Percentiles rank a stretch among this genome's conserved stretches.
phyloP scores from a whole-genome alignment of 1,140 invertebrate genomes.

The Bombus superbus region DNA sequence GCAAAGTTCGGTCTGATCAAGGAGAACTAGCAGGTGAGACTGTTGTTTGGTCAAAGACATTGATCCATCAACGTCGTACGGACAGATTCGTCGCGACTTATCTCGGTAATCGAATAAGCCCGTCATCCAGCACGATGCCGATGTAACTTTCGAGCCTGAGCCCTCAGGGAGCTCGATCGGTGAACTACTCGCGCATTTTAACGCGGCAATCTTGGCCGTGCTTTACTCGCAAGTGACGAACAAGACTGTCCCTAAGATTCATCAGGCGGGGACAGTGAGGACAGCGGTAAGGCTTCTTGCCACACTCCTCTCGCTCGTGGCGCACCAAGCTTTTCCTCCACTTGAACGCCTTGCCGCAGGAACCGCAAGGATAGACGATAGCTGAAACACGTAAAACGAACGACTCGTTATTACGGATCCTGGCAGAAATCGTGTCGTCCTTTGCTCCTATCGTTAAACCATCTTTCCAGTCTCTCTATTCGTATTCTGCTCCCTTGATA shows the following conservation, averaged over 20 bases:
- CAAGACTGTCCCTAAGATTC: conserved; percentile 18
- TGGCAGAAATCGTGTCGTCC: not conserved
- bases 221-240: conserved; percentile 42
- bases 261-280: conserved; percentile 9
- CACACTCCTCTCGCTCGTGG: conserved; percentile 85
- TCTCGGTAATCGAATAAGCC: not conserved
- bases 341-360: conserved; percentile 84
- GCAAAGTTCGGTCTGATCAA: not conserved
- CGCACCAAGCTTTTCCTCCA: conserved; percentile 84
- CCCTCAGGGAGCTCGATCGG: no score
- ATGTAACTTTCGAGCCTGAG: not conserved
- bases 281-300: conserved; percentile 2
- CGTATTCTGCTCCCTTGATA: no score
- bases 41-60: not conserved
- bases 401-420: not conserved
- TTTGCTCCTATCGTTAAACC: not conserved
- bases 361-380: not conserved
- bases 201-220: conserved; percentile 52
- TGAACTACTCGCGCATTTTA: not conserved
- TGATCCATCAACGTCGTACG: not conserved
- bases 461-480: not conserved
- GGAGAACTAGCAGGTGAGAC: not conserved
- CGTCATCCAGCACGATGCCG: not conserved
- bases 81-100: not conserved
- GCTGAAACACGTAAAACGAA: conserved; percentile 59